Evolutionary conservation across 2,113 vertebrate species (phyloP).

Genomic region (Synchiropus splendidus): DNA sequence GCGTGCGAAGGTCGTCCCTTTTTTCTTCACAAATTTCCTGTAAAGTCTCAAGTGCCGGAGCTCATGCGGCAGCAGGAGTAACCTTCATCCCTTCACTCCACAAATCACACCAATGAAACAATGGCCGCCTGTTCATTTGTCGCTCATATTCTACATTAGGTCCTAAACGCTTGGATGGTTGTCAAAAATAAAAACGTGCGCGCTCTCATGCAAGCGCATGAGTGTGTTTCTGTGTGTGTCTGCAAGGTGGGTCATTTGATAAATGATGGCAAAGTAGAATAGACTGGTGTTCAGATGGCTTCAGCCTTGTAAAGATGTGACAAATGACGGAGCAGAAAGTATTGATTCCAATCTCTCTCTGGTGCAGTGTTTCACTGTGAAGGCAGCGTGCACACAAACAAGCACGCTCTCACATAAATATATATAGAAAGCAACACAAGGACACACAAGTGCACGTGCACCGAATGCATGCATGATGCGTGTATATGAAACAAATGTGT

Average conservation of each 20-base stretch:
- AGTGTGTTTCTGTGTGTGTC: slow-evolving; percentile 8
- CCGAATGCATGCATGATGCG: slow-evolving; percentile 9
- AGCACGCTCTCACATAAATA: slow-evolving; percentile 15
- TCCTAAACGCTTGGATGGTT: slow-evolving; percentile 1
- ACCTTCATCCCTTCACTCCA: slow-evolving; percentile 1
- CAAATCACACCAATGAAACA: too few species aligned
- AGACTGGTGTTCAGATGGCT: slow-evolving; percentile 82
- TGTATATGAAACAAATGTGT: slow-evolving; percentile 8
- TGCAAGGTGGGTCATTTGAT: slow-evolving; percentile 68
- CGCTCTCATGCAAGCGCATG: slow-evolving; percentile 5
- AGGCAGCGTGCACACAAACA: slow-evolving; percentile 50
- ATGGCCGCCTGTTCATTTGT: too few species aligned
- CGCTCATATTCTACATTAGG: slow-evolving; percentile 1
- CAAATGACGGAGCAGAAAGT: slow-evolving; percentile 94
- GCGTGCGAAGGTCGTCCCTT: too few species aligned
- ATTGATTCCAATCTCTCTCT: slow-evolving; percentile 95
- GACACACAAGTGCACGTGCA: not conserved
- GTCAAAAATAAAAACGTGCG: slow-evolving; percentile 6
- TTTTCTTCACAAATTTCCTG: too few species aligned
- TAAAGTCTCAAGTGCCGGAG: too few species aligned
- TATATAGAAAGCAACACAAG: slow-evolving; percentile 10
- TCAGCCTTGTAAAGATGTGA: slow-evolving; percentile 99
- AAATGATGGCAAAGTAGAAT: slow-evolving; percentile 91
- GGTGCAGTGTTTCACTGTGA: slow-evolving; percentile 88
- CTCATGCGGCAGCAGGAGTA: not conserved